Base-by-base conservation (phyloP, 2,888 invertebrate genomes). In the Drosophila glabriapex region DNA sequence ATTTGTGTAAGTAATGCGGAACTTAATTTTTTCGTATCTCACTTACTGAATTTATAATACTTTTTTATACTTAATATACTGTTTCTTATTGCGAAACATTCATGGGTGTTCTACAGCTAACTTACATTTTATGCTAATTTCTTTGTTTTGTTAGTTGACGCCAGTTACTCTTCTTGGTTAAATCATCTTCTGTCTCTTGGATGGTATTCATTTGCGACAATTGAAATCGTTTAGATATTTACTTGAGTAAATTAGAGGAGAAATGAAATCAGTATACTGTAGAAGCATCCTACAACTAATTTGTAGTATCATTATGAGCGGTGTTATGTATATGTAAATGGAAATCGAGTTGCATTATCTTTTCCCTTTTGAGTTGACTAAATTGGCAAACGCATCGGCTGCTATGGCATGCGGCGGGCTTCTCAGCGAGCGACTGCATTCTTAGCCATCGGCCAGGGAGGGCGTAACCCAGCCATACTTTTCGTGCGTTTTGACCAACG, bases 381-480 rank as follows among this genome's bases (percentile, higher is more conserved):
- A 69, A 61, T 91, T 85, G 89, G 85, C 90, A 91, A 85, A 91
- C 85, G 73, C 70, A 90, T 78, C 80, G 84, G 74, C 76, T 79
- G 82, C 74, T 78, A 35, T 43, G 73, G 62, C 72, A 76, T 78
- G 89, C 90, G 63, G 65, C 65, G 84, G 76, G 68, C 35, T 67
- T 43, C 35, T 74, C 50, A 41, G 41, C 56, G 22, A 41, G 14
- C 28, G 50, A 33, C 41, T 43, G 33, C 19, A 41, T 54, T 37
- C 84, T 95, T 96, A 97, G 92, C 97, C 97, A 93, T 97, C 97
- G 54, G 97, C 95, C 75, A 97, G 94, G 22, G 97, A 96, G 33
- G 97, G 97, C 33, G 97, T 97, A 58, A 97, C 97, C 97, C 97
- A 97, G 63, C 97, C 97, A 92, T 97, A 97, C 92, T 97, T 97